Evolutionary conservation across 2,113 vertebrate genomes (phyloP), one percentile per base, ranked within the genome.

Genomic region (Monarcha castaneiventris): DNA sequence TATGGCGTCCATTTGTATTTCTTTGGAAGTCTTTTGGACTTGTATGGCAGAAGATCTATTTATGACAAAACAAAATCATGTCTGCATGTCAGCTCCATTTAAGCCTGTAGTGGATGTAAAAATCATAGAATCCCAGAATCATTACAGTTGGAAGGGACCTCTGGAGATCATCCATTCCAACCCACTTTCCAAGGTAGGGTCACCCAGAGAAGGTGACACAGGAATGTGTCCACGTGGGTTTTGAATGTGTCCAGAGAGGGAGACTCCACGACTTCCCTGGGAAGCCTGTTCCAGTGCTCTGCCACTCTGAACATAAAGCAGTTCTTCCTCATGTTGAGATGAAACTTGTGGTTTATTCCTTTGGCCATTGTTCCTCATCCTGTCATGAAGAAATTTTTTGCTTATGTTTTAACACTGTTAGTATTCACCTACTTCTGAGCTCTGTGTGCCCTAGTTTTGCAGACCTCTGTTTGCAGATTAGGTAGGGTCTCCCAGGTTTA

Each of bases 1-100:
- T 1, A 22, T 2, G 1, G 2, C 19, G 8, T 16, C 67, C 2
- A 39, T 71, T 63, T 56, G 35, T 15, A 33, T 74, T 82, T 88
- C 30, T 66, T 41, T n/a, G 19, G 18, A 79, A 72, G 16, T 55
- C 33, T 44, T 0, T 6, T 27, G 25, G 32, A 66, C 2, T 0
- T 44, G 9, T 35, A 2, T 39, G 29, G 16, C 17, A 82, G 9
- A 68, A 48, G 17, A 61, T 23, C 20, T 63, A 19, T 51, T 87
- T n/a, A 66, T 10, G 9, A 78, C 8, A 18, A 89, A 85, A 48
- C 1, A 63, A 55, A 64, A 59, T 48, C 12, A 13, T 22, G 17
- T 55, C 16, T 3, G 0, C 21, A 26, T 52, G 35, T 35, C 22
- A 66, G 3, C 7, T 30, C 8, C 7, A 73, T 80, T 87, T 63